These are phyloP conservation scores for Pristionchus arcanus DNA, from an alignment of 2,888 invertebrate species.

Conservation along the genomic window DNA sequence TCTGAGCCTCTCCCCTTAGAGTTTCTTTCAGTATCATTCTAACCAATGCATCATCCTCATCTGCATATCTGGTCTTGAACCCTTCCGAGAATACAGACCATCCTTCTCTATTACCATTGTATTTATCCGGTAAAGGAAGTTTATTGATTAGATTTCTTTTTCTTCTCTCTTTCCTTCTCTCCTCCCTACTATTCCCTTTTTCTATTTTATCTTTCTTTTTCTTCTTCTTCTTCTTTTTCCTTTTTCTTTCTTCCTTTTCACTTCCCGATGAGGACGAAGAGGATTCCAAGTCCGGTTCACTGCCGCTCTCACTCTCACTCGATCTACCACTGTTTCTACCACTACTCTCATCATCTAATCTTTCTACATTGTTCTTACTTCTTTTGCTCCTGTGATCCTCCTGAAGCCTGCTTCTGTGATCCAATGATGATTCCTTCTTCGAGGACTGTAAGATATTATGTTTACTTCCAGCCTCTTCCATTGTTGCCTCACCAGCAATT, in stretches of 20 bases:
- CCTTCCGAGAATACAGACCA: background rate
- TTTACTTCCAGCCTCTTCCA: too few species aligned
- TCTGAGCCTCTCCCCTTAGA: background rate
- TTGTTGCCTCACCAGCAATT: too few species aligned
- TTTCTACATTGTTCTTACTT: too few species aligned
- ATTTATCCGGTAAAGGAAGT: background rate
- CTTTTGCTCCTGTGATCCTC: too few species aligned
- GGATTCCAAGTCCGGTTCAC: too few species aligned
- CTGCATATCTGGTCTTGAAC: background rate
- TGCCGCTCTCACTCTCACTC: too few species aligned
- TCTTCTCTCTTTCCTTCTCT: background rate
- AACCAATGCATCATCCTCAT: background rate
- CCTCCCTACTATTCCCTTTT: background rate
- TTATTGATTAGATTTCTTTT: background rate
- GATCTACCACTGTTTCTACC: too few species aligned
- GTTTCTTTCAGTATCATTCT: background rate
- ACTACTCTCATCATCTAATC: too few species aligned
- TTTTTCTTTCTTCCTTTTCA: background rate
- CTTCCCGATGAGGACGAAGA: too few species aligned
- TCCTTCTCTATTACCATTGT: background rate
- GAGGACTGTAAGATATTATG: too few species aligned
- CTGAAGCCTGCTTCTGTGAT: too few species aligned
- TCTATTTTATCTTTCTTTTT: background rate
- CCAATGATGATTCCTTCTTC: too few species aligned
- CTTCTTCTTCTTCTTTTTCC: slow-evolving; percentile 14